These are phyloP conservation scores for Sycophaga agraensis DNA, from an alignment of 1,140 invertebrate species.

Conservation along the genomic window DNA sequence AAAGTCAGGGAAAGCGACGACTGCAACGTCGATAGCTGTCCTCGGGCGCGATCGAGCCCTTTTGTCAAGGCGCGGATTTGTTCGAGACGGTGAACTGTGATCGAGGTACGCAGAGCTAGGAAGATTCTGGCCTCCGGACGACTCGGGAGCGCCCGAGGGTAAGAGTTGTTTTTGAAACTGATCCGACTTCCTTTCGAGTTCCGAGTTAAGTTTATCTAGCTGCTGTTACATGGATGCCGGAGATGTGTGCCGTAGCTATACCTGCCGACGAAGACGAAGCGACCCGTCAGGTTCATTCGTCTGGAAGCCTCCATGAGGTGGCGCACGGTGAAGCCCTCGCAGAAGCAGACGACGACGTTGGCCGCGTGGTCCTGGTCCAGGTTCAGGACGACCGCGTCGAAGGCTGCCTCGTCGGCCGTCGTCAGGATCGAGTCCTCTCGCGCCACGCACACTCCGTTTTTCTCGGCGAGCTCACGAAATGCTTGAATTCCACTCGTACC, in stretches of 20 bases:
- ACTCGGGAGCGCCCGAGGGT: too few species aligned
- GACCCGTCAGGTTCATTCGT: constrained; percentile 63
- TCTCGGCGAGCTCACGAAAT: constrained; percentile 69
- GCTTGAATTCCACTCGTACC: constrained; percentile 79
- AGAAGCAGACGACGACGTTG: constrained; percentile 80
- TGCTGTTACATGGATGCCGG: too few species aligned
- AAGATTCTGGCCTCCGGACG: too few species aligned
- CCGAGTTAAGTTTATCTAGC: too few species aligned
- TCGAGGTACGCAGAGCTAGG: too few species aligned
- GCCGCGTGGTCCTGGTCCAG: constrained; percentile 64
- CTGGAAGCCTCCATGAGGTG: constrained; percentile 69
- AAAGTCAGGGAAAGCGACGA: not conserved
- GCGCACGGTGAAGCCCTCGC: constrained; percentile 74
- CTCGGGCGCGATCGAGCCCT: too few species aligned
- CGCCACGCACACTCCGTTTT: constrained; percentile 74
- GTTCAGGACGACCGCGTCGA: constrained; percentile 64
- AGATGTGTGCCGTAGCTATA: too few species aligned
- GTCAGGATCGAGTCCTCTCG: constrained; percentile 68
- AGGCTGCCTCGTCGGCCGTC: constrained; percentile 64
- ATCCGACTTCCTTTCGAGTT: too few species aligned
- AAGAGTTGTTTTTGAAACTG: too few species aligned
- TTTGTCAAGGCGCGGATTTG: too few species aligned
- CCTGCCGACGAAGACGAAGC: constrained; percentile 73
- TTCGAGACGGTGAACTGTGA: too few species aligned
- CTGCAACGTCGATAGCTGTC: too few species aligned